Conservation (phyloP, 1,140 invertebrate species). For the Drosophila mojavensis region DNA sequence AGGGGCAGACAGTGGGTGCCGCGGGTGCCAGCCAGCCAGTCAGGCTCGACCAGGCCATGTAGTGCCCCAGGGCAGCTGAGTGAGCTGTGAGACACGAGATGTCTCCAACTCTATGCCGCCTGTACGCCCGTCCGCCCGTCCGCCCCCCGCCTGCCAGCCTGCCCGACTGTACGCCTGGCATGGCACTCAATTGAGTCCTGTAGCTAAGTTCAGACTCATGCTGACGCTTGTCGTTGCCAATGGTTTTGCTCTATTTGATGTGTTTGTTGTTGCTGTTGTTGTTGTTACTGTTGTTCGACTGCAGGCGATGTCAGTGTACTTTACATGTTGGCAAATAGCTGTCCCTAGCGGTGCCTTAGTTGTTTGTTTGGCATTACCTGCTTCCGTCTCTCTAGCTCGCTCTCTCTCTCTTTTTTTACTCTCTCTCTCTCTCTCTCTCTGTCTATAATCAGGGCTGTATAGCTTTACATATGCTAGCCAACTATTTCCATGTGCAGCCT, state of each 20-base stretch:
- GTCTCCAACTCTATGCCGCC: conserved; percentile 25
- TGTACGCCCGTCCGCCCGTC: not conserved
- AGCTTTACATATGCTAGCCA: conserved; percentile 25
- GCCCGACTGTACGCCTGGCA: conserved; percentile 1
- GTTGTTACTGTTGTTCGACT: conserved; percentile 16
- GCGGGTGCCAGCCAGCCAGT: not conserved
- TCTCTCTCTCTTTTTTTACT: too few relatives aligned
- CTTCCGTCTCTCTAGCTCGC: too few relatives aligned
- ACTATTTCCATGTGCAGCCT: conserved; percentile 29
- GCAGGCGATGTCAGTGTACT: conserved; percentile 45
- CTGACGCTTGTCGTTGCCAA: conserved; percentile 36
- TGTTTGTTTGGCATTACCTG: conserved; percentile 16
- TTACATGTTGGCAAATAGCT: conserved; percentile 52
- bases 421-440: too few relatives aligned
- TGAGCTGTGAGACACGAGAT: conserved; percentile 18
- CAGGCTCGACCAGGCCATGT: conserved; percentile 19
- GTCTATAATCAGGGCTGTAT: not conserved
- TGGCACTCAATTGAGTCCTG: conserved; percentile 47
- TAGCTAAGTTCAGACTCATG: conserved; percentile 26
- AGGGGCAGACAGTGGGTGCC: too few relatives aligned
- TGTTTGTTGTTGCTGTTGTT: conserved; percentile 11
- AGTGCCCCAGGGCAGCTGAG: conserved; percentile 53
- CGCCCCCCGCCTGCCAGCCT: not conserved
- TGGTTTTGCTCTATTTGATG: conserved; percentile 37
- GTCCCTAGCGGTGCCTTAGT: conserved; percentile 37